These are phyloP conservation scores for Agrypnus murinus DNA, from an alignment of 2,888 invertebrate genomes.

Conservation along the genomic window DNA sequence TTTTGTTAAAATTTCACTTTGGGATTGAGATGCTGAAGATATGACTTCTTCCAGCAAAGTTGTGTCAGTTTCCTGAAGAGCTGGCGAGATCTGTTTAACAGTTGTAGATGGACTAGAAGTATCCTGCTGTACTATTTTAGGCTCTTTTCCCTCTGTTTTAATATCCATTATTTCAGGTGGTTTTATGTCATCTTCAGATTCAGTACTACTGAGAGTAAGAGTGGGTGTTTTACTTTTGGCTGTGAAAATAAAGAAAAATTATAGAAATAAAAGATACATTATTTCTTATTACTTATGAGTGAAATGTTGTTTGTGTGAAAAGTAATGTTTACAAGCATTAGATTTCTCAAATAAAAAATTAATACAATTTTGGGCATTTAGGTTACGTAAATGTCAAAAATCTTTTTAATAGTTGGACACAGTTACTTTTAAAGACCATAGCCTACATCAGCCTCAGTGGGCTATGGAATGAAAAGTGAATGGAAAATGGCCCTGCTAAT, in stretches of 20 bases:
- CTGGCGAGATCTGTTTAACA: slow-evolving; percentile 66
- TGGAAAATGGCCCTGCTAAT: no score
- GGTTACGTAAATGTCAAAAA: no score
- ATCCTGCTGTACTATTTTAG: slow-evolving; percentile 48
- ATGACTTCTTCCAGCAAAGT: slow-evolving; percentile 62
- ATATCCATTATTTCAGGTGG: slow-evolving; percentile 42
- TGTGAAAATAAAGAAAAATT: slow-evolving; percentile 6
- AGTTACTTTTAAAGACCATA: no score
- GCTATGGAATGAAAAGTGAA: no score
- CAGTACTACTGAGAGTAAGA: slow-evolving; percentile 49
- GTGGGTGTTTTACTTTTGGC: slow-evolving; percentile 45
- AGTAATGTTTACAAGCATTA: background rate
- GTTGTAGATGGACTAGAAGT: slow-evolving; percentile 11
- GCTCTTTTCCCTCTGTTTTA: slow-evolving; percentile 67
- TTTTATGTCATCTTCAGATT: slow-evolving; percentile 55
- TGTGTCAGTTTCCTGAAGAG: slow-evolving; percentile 69
- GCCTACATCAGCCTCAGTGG: no score
- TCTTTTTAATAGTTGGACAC: no score
- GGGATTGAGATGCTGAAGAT: slow-evolving; percentile 55
- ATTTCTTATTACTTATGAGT: slow-evolving; percentile 54
- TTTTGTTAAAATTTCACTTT: slow-evolving; percentile 62
- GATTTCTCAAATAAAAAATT: background rate
- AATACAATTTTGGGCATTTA: no score
- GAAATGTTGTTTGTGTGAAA: background rate
- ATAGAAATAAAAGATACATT: background rate